Evolutionary conservation across 2,797 vertebrate species (phyloP), one percentile per base, ranked within the genome.

Genomic region (Parotocinclus haroldoi): DNA sequence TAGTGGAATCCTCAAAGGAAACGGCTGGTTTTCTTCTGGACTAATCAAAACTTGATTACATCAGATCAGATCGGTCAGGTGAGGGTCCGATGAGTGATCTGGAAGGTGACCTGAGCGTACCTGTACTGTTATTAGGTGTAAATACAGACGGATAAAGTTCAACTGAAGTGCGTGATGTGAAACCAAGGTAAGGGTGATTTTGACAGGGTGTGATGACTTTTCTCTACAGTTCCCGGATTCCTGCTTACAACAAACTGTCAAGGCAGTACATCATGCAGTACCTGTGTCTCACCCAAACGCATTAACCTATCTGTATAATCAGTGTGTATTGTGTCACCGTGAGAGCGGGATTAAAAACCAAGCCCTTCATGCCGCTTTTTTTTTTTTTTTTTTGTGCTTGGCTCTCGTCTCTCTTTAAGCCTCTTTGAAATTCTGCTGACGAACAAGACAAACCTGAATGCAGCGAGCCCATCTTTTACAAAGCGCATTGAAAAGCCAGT

Each of bases 401-500:
- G 0, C 51, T 10, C 5, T 18, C 11, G 27, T 10, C 51, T 54
- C 7, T n/a, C 36, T 55, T 57, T 56, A 10, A 42, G 37, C 19
- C 53, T 42, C 17, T 56, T 57, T 19, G 13, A 49, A 54, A 61
- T 60, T 61, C 17, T 42, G 36, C 17, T 48, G 44, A 56, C 48
- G 48, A 42, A 69, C 50, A 49, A 37, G 14, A 44, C 10, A 58
- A 63, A 17, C 46, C 45, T 49, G 45, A 50, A 18, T 51, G 54
- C 51, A 37, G 18, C n/a, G 42, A 57, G 42, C 14, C 44, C n/a
- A 50, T 55, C n/a, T 50, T 50, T 56, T 18, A 16, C 19, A 40
- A 55, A 69, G 19, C 11, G 46, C 37, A 49, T 37, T 69, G 52
- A 63, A 50, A 69, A 38, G 13, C n/a, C 19, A 37, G 27, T 49